Base-by-base conservation (phyloP, 2,113 vertebrate species). In the Ctenomys sociabilis region DNA sequence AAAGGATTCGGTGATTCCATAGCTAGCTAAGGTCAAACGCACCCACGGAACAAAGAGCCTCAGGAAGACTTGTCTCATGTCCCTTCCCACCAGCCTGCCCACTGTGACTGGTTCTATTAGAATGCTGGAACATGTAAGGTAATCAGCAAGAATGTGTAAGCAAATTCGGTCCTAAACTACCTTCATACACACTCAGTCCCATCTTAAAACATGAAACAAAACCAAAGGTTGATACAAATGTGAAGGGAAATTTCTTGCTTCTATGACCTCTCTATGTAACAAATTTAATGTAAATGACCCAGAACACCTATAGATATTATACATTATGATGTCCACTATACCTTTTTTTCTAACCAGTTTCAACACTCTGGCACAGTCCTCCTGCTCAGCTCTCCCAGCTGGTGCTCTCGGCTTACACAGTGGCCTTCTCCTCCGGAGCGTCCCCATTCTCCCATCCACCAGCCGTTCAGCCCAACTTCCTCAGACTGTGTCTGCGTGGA, bases 21-120 rank as follows among this genome's bases (percentile, higher is more conserved):
- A 64, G 85, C 90, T 73, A 64, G 85, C 90, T 95, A 95, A 92
- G 92, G 96, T 96, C 95, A 92, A 68, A 95, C 75, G 83, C 88
- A 97, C 68, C 54, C 66, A 75, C 28, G 66, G 45, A 88, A 49
- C 52, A 82, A 83, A 93, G 64, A 12, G 57, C 63, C 70, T 64
- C 19, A 45, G 95, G 83, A 84, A 80, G 95, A 49, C 75, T 37
- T 37, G 43, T n/a, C 63, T 10, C 28, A n/a, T 49, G 54, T 52
- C 78, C 61, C 70, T 63, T 28, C 61, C 66, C 35, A 78, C 63
- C 21, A 66, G 72, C 59, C 68, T 64, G 87, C 8, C 28, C 43
- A 26, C 13, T 13, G 32, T 3, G 7, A 16, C 40, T 59, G 81
- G 49, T 54, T 84, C 93, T 78, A 16, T 45, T 52, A 59, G 91